Evolutionary conservation across 2,888 invertebrate genomes (phyloP).

Genomic region (Hymenopus coronatus): DNA sequence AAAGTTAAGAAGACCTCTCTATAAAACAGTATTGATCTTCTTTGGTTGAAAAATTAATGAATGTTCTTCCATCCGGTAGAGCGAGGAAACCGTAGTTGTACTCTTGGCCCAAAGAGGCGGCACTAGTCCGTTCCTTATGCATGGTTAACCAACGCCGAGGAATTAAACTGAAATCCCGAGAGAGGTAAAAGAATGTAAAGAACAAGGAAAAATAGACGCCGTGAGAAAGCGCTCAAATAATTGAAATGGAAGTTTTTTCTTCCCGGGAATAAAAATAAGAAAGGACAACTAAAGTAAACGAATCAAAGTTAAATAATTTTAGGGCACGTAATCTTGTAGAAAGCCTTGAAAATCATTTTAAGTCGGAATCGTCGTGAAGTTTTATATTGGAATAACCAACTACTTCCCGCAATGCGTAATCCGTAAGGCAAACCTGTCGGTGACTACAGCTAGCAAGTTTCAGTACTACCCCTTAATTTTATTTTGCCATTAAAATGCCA

Average conservation of each 20-base stretch:
- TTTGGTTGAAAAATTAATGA: constrained; percentile 18
- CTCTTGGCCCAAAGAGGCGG: not conserved
- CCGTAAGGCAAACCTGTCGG: too few species aligned
- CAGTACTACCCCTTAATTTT: too few species aligned
- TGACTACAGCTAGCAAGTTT: too few species aligned
- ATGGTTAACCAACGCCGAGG: not conserved
- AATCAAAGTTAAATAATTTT: not conserved
- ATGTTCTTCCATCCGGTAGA: constrained; percentile 4
- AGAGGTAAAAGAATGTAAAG: not conserved
- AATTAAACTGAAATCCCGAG: not conserved
- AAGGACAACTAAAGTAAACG: not conserved
- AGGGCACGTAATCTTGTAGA: not conserved
- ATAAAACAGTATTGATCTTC: constrained; percentile 11
- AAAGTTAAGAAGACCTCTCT: not conserved
- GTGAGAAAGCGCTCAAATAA: not conserved
- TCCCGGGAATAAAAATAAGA: not conserved
- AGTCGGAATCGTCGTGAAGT: not conserved
- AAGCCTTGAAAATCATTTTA: not conserved
- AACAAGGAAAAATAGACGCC: not conserved
- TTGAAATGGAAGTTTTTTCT: not conserved
- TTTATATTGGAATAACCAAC: too few species aligned
- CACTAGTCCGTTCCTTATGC: not conserved
- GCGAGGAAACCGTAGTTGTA: not conserved
- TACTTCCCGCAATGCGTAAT: too few species aligned
- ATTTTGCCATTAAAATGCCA: too few species aligned